A percentile compares a stretch with the other conserved stretches of the same genome.
Evolutionary conservation across 2,113 vertebrate genomes (phyloP).

Genomic region (Echinops telfairi): DNA sequence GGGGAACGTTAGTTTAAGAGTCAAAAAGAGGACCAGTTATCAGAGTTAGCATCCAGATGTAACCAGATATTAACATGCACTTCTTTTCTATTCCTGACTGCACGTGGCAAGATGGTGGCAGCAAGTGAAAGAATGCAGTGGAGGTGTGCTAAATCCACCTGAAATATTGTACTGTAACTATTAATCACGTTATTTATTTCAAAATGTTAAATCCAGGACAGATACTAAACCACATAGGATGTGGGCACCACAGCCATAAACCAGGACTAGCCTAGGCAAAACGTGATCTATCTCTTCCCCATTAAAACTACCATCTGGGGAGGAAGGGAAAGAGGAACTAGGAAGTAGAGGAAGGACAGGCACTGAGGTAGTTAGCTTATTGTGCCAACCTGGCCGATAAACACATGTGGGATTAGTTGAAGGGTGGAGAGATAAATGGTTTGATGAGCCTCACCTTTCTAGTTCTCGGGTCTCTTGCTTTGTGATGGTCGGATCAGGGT

Average conservation of each 20-base stretch:
- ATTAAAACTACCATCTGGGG: neutral
- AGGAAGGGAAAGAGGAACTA: neutral
- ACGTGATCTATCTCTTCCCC: neutral
- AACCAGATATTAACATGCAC: neutral
- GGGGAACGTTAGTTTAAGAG: neutral
- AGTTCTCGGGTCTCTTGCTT: no score
- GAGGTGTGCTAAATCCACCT: neutral
- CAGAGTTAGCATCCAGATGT: neutral
- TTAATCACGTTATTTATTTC: neutral
- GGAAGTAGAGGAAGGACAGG: neutral
- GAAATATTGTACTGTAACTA: neutral
- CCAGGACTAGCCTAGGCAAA: neutral
- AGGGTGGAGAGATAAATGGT: no score
- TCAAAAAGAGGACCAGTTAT: neutral
- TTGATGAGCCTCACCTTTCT: no score
- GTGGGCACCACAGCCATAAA: neutral
- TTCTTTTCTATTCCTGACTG: neutral
- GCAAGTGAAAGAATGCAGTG: neutral
- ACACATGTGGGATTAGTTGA: no score
- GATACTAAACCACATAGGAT: neutral
- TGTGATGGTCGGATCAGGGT: no score
- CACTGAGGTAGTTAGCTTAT: no score
- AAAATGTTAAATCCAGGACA: neutral
- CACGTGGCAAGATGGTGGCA: neutral
- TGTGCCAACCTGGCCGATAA: no score